phyloP scores from a whole-genome alignment of 23 tunicate species.

The Diplosoma virens region DNA sequence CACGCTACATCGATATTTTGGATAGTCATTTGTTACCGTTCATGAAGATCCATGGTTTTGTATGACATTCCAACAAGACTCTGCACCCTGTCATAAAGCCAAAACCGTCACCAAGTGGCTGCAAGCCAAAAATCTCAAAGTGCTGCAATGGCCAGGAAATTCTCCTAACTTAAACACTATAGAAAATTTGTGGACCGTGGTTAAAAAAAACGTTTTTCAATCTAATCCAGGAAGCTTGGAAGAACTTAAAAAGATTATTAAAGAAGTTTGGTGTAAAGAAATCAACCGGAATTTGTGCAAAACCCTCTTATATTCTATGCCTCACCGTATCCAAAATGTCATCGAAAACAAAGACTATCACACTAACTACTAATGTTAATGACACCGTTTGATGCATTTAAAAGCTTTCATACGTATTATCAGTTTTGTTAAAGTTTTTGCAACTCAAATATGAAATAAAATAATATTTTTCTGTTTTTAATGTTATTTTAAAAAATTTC shows the following conservation, averaged over 20 bases:
- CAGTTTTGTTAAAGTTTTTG: slow-evolving; percentile 14
- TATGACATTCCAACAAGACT: slow-evolving; percentile 7
- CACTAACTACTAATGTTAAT: no score
- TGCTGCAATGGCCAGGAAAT: slow-evolving; percentile 22
- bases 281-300: slow-evolving; percentile 22
- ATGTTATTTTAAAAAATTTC: slow-evolving; percentile 4
- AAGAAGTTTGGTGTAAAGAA: slow-evolving; percentile 6
- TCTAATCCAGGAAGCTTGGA: slow-evolving; percentile 27
- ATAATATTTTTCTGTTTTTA: slow-evolving; percentile 10
- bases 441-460: slow-evolving; percentile 6
- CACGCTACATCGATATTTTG: slow-evolving; percentile 29
- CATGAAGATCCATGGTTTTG: slow-evolving; percentile 6
- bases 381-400: slow-evolving; percentile 3
- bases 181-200: slow-evolving; percentile 1
- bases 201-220: slow-evolving; percentile 2
- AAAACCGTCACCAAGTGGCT: slow-evolving; percentile 21
- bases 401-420: neutral
- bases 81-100: slow-evolving; percentile 31
- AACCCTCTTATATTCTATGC: slow-evolving; percentile 25
- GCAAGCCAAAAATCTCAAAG: slow-evolving; percentile 12
- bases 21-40: slow-evolving; percentile 2
- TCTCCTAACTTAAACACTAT: no score
- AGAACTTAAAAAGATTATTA: slow-evolving; percentile 22
- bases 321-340: slow-evolving; percentile 14
- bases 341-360: slow-evolving; percentile 21